Base-by-base conservation (phyloP, 1,140 invertebrate genomes). In the Eubasilissa regina region DNA sequence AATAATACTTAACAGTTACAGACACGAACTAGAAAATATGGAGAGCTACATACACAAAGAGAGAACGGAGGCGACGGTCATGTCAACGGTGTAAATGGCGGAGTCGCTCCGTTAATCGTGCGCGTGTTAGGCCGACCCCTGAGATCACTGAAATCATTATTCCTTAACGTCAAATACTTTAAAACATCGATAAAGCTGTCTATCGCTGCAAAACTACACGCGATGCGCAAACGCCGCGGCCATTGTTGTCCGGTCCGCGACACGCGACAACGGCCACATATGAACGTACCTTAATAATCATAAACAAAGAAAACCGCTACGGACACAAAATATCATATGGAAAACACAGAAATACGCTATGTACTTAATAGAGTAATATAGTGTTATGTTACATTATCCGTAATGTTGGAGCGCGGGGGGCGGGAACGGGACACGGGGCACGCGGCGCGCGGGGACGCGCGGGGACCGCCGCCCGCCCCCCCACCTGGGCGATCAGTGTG, bases 151-250 rank as follows among this genome's bases (percentile, higher is more conserved):
- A 51, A 70, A 51, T 48, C 9, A 35, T 62, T 11, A 62, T 35
- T 25, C n/a, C 51, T 74, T 79, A 79, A 82, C 74, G 72, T 79
- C 48, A 78, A 82, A 75, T 79, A 79, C 72, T 76, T 82, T 66
- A 82, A 80, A 82, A 82, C 81, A 82, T 76, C 75, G 73, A 82
- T 80, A 75, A 82, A 82, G 81, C 81, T 80, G 81, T 48, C 74
- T 82, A 82, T 82, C 81, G 78, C 81, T 80, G 58, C 73, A 15
- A 43, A 79, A 82, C 81, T 82, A 80, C 75, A 53, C 47, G 11
- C 10, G 72, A 70, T 51, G 21, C 77, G 78, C 62, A 21, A 35
- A 43, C 55, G 68, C 55, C 55, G 62, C 66, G 47, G 15, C 64
- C 45, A 75, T 11, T 6, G 9, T 44, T 13, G 11, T 62, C 9